phyloP scores from a whole-genome alignment of 2,797 vertebrate species.

The Spondyliosoma cantharus region DNA sequence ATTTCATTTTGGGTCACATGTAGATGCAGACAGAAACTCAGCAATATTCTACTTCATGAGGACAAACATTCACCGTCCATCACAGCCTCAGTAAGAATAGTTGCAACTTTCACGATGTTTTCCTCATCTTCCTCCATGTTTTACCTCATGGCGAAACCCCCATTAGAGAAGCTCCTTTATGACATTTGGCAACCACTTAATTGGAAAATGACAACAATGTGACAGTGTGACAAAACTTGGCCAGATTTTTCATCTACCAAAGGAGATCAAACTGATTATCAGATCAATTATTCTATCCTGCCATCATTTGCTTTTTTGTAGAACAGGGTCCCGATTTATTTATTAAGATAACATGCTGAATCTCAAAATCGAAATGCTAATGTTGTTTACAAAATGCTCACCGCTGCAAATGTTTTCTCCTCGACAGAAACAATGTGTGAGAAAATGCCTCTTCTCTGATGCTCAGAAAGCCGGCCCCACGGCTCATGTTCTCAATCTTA shows the following conservation, averaged over 20 bases:
- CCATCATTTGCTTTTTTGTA: neutral
- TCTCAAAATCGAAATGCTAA: neutral
- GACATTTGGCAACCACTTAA: neutral
- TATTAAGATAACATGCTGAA: neutral
- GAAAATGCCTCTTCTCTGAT: neutral
- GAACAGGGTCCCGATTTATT: neutral
- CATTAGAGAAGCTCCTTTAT: neutral
- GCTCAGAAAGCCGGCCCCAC: neutral
- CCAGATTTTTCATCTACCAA: neutral
- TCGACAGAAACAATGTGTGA: constrained; percentile 15
- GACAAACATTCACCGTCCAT: neutral
- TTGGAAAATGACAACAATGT: constrained; percentile 5
- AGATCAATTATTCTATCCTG: neutral
- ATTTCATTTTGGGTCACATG: neutral
- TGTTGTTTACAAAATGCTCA: constrained; percentile 6
- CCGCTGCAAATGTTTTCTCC: neutral
- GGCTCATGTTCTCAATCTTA: neutral
- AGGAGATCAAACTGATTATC: neutral
- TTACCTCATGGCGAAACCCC: neutral
- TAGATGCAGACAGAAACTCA: neutral
- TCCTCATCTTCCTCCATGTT: neutral
- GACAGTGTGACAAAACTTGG: neutral
- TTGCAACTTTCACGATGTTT: neutral
- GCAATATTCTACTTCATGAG: neutral
- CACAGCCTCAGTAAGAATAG: neutral